phyloP scores from a whole-genome alignment of 2,113 vertebrate species.

The Microcebus lehilahytsara region DNA sequence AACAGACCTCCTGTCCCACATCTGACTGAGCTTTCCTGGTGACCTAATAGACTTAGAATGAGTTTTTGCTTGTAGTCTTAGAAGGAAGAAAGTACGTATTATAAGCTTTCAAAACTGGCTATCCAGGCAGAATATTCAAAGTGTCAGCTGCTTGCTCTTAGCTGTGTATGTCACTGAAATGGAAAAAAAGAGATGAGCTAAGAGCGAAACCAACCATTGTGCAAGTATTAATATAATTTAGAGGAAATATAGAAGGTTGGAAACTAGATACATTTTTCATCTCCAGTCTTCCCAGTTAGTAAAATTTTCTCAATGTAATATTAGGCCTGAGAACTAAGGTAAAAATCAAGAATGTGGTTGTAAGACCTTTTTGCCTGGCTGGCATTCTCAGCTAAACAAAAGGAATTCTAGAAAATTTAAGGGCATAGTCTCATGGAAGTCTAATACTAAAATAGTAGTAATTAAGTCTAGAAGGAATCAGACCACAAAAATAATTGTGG shows the following conservation, averaged over 20 bases:
- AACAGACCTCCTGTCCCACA: neutral
- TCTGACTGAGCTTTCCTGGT: neutral
- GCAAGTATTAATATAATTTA: neutral
- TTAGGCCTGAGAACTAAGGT: neutral
- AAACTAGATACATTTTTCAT: neutral
- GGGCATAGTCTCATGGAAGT: neutral
- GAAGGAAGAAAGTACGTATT: neutral
- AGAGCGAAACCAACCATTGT: neutral
- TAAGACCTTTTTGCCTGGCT: neutral
- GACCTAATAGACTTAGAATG: neutral
- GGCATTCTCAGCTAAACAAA: neutral
- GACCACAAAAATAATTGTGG: neutral
- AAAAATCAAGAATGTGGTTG: neutral
- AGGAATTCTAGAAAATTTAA: neutral
- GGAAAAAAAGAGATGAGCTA: neutral
- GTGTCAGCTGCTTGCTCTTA: neutral
- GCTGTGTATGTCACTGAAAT: neutral
- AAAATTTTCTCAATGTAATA: neutral
- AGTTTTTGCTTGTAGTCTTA: neutral
- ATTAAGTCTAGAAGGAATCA: neutral
- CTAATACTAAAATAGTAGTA: neutral
- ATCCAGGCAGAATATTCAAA: neutral
- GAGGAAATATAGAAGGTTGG: neutral
- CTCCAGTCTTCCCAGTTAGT: neutral
- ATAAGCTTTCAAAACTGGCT: neutral